Base-by-base conservation (phyloP, 2,888 invertebrate genomes). In the Chrysina gloriosa region DNA sequence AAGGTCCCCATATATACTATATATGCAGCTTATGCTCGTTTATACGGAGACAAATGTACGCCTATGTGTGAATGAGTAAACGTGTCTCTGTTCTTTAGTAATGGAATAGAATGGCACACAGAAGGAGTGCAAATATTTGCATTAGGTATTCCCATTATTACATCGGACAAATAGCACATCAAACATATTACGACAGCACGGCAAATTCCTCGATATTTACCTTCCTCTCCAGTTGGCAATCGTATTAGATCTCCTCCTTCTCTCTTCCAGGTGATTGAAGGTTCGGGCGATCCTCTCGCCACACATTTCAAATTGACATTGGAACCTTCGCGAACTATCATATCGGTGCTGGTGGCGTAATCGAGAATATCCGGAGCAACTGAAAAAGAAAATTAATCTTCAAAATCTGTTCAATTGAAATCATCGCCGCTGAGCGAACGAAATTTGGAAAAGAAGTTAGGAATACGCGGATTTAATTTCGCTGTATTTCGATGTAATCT, bases 281-380 rank as follows among this genome's bases (percentile, higher is more conserved):
- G 96, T 61, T 89, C 85, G 0, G 96, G 96, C 14, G 93, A 91
- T 3, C 96, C 95, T 63, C 92, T 92, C 0, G 95, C 96, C 9
- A 93, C 93, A 80, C 96, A 97, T 11, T 90, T 87, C 63, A 97
- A 86, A 68, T 92, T 92, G 63, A 96, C 94, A 78, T 94, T 95
- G 72, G 91, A 91, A 19, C 95, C 95, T 82, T 95, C 96, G 31
- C 92, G 84, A 5, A 94, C 94, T 70, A 92, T 90, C 86, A 93
- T 92, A 84, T 95, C 94, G 72, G 92, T 91, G 80, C 93, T 94
- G 61, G 94, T 94, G 39, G 93, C 92, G 79, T 92, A 91, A 84
- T 94, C 94, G 80, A 94, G 85, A 77, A 95, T 94, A 80, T 94
- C 94, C 67, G 94, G 95, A 27, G 94, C 93, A 70, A 94, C 94